Base-by-base conservation (phyloP, 2,113 vertebrate genomes). In the Propithecus coquereli region DNA sequence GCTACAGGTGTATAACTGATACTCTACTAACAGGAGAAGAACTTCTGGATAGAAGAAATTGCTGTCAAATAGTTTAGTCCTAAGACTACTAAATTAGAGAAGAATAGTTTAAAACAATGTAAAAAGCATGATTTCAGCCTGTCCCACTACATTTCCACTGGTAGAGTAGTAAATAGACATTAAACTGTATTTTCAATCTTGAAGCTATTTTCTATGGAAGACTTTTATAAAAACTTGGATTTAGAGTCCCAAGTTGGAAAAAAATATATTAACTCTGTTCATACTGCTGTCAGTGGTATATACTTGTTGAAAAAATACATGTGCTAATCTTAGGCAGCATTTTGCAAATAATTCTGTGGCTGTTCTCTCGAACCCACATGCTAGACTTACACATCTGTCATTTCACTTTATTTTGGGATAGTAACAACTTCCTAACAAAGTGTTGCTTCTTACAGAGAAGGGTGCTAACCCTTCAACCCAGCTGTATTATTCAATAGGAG, bases 361-460 rank as follows among this genome's bases (percentile, higher is more conserved):
- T 95, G 30, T 81, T 88, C 47, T 89, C 17, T 84, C 2, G 68
- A 93, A 61, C 10, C 3, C 40, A 73, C 4, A 45, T 92, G 66
- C 40, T 82, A 79, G 79, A 77, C 54, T 45, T 94, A 30, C 11
- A 83, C 45, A 79, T 91, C 20, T 94, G 65, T 84, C 30, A 91
- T 82, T 25, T 83, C n/a, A 77, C 59, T 91, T 96, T 91, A 93
- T 91, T 91, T 68, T 47, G 61, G 7, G 47, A 63, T 61, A 47
- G 34, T 91, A 81, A 43, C 30, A 79, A 63, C 4, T 81, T 95
- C 65, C 73, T 79, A 71, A 61, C 2, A 76, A 87, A 27, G 54
- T 86, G 66, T 23, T 91, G 4, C 17, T 94, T 89, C 47, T 94
- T 89, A 16, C 9, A 71, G 32, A 94, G 54, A 79, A 93, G 25